Conservation (phyloP, 2,797 vertebrate genomes). For the Gymnoscopelus braueri region DNA sequence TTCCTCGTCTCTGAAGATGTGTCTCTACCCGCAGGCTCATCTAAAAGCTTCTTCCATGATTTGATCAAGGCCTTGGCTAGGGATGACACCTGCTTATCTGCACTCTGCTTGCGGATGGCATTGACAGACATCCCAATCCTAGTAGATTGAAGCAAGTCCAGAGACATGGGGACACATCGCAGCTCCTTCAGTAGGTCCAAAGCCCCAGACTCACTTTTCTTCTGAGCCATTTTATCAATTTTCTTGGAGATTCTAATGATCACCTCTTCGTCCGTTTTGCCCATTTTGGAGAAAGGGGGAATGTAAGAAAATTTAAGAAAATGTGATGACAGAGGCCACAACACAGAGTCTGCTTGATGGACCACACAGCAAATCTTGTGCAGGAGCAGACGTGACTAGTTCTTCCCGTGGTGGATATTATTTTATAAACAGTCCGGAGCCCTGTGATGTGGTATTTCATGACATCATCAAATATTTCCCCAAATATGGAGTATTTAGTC, state of each 20-base stretch:
- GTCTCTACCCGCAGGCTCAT: constrained; percentile 93
- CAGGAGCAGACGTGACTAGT: no score
- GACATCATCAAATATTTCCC: no score
- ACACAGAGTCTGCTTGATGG: no score
- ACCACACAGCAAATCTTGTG: no score
- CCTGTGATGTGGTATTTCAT: no score
- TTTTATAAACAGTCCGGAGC: no score
- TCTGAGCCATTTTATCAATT: constrained; percentile 99
- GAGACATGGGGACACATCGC: constrained; percentile 95
- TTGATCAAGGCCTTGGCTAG: constrained; percentile 90
- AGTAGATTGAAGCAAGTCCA: constrained; percentile 96
- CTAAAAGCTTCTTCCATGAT: constrained; percentile 99
- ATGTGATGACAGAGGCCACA: no score
- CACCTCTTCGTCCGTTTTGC: constrained; percentile 90
- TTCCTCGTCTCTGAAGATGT: constrained; percentile 94
- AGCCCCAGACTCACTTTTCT: constrained; percentile 96
- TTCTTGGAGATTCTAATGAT: constrained; percentile 96
- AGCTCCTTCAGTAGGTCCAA: constrained; percentile 96
- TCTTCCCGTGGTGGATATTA: no score
- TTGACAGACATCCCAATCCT: constrained; percentile 99
- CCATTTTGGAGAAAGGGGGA: constrained; percentile 74
- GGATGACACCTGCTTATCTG: constrained; percentile 92
- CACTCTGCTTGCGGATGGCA: constrained; percentile 97
- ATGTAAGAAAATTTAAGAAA: no score
- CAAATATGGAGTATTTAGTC: no score